Conservation (phyloP, 1,140 invertebrate species). For the Drosophila albomicans region DNA sequence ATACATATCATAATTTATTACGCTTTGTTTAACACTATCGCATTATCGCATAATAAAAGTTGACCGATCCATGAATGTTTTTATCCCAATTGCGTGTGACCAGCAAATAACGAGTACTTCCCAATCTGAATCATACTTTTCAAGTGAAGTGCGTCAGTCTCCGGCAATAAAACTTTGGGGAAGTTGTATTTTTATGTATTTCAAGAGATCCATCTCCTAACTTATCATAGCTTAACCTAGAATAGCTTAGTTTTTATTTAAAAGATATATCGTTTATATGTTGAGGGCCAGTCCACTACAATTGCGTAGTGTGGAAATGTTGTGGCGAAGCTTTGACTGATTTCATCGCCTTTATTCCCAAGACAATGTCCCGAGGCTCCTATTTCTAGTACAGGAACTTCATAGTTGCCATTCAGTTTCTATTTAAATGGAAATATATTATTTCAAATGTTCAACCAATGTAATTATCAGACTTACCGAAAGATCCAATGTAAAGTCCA, state of each 20-base stretch:
- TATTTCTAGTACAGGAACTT: constrained; percentile 39
- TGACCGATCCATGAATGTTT: constrained; percentile 1
- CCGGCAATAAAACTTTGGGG: not conserved
- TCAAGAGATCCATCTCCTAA: not conserved
- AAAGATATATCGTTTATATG: constrained; percentile 40
- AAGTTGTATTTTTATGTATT: not conserved
- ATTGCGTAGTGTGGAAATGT: constrained; percentile 21
- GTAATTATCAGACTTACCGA: not conserved
- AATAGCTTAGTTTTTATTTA: constrained; percentile 14
- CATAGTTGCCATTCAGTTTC: constrained; percentile 76
- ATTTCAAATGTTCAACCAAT: not conserved
- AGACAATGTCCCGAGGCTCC: constrained; percentile 26
- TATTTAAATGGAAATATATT: constrained; percentile 70
- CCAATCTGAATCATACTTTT: not conserved
- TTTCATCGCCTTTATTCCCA: constrained; percentile 16
- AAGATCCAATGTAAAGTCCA: constrained; percentile 86
- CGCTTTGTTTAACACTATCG: constrained; percentile 15
- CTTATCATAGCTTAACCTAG: not conserved
- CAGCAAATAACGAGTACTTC: not conserved
- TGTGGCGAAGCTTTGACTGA: constrained; percentile 14
- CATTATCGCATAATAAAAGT: not conserved
- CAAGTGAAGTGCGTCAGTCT: not conserved
- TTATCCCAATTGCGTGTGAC: not conserved
- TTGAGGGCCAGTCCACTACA: constrained; percentile 25
- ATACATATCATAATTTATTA: constrained; percentile 8